Conservation (phyloP, 2,113 vertebrate species). For the Tretioscincus oriximinensis region DNA sequence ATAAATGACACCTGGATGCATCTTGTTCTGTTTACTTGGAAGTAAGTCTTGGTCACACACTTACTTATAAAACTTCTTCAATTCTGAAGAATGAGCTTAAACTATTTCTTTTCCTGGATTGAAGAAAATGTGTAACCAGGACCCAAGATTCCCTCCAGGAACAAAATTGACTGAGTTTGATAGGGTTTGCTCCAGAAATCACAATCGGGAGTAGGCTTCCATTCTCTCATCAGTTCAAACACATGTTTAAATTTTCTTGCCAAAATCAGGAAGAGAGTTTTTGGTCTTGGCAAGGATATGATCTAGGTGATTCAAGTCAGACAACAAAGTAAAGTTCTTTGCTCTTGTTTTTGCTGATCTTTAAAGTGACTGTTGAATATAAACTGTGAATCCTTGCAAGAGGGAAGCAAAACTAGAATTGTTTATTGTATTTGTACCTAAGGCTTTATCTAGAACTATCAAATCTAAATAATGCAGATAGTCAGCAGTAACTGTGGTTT, state of each 20-base stretch:
- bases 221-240: background rate
- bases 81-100: too few species aligned
- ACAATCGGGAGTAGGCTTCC: background rate
- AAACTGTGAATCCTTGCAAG: background rate
- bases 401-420: conserved; percentile 21
- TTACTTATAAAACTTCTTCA: too few species aligned
- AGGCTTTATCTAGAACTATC: background rate
- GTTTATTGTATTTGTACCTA: conserved; percentile 34
- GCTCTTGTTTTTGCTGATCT: conserved; percentile 35
- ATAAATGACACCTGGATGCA: background rate
- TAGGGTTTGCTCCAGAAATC: background rate
- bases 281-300: background rate
- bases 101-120: too few species aligned
- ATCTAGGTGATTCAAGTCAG: conserved; percentile 1
- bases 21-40: background rate
- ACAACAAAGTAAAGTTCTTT: background rate
- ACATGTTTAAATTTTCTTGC: background rate
- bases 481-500: background rate
- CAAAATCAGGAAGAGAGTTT: background rate
- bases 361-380: conserved; percentile 22
- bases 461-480: background rate
- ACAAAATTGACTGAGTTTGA: background rate
- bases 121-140: too few species aligned
- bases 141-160: too few species aligned
- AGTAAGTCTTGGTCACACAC: background rate